Evolutionary conservation across 2,888 invertebrate genomes (phyloP), one percentile per base, ranked within the genome.

Genomic region (Drosophila acutilabella): DNA sequence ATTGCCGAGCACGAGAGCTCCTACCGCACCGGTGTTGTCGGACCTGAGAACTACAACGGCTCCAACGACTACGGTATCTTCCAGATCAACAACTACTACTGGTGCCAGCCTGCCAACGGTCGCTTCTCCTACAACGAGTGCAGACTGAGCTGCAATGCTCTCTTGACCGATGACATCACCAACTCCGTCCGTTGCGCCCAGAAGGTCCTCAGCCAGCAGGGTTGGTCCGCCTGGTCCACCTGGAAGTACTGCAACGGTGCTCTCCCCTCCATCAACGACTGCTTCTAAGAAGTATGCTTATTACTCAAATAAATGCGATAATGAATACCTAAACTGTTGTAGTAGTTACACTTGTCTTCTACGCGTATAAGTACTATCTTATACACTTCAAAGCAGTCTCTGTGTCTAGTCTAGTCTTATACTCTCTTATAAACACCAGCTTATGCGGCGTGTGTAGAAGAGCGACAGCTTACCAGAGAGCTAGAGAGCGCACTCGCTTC

Each of bases 31-130:
- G 74, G 91, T 23, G 92, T 90, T 4, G 88, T 92, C 7, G 93
- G 93, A 0, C 91, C 89, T 3, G 71, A 90, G 0, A 93, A 94
- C 83, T 77, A 69, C 1, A 93, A 93, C 70, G 93, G 94, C 1
- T 90, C 91, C 56, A 80, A 79, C 42, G 92, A 93, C 77, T 92
- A 84, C 64, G 91, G 91, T 26, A 77, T 91, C 56, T 91, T 90
- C 71, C 91, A 91, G 79, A 87, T 91, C 48, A 91, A 91, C 74
- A 80, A 90, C 70, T 76, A 75, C 57, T 91, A 83, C 68, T 91
- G 91, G 91, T 91, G 92, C 61, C 53, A 80, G 33, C 80, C 85
- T 56, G 60, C 65, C 30, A 69, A 64, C 36, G 81, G 84, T n/a
- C 70, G 71, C 36, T 76, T 71, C 59, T 84, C 89, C 23, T 78